Evolutionary conservation across 2,113 vertebrate genomes (phyloP), one percentile per base, ranked within the genome.

Genomic region (Dicrurus megarhynchus): DNA sequence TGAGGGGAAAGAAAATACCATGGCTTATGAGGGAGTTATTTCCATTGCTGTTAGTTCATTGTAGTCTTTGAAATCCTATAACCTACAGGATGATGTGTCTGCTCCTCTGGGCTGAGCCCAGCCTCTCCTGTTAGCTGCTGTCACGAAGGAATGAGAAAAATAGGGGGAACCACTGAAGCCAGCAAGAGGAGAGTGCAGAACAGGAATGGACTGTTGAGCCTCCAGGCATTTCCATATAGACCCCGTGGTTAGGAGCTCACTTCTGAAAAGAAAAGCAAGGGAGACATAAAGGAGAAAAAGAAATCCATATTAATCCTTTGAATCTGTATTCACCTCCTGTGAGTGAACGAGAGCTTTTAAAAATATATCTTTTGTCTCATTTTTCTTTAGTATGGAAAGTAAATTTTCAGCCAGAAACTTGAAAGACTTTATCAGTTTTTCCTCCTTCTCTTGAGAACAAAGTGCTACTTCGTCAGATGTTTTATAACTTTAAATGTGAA

Each of bases 391-490:
- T 91, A 83, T 90, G 93, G 95, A 95, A 97, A 97, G 84, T 91
- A 97, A 97, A 96, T 93, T 96, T 97, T 90, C 82, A 86, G 84
- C 9, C 21, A 95, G 90, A 78, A 92, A 94, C 96, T 97, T 97
- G 89, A 97, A 97, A 97, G 93, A 94, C 93, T 96, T 95, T 94
- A 94, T 91, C 97, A 93, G 70, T 94, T 95, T 96, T 88, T 91
- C 69, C 42, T 89, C 77, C 70, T 96, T 56, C 93, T 94, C 84
- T 47, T 28, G 84, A 97, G 88, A 92, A 86, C 95, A 94, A 97
- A 97, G 96, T 91, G 49, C 73, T 86, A 76, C 95, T 97, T 89
- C 37, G 89, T 93, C 95, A 96, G 91, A 81, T 76, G 84, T 94
- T 97, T 96, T 94, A 95, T 96, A 90, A 90, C 83, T 93, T 94